Evolutionary conservation across 1,140 invertebrate species (phyloP).

Genomic region (Linepithema humile): DNA sequence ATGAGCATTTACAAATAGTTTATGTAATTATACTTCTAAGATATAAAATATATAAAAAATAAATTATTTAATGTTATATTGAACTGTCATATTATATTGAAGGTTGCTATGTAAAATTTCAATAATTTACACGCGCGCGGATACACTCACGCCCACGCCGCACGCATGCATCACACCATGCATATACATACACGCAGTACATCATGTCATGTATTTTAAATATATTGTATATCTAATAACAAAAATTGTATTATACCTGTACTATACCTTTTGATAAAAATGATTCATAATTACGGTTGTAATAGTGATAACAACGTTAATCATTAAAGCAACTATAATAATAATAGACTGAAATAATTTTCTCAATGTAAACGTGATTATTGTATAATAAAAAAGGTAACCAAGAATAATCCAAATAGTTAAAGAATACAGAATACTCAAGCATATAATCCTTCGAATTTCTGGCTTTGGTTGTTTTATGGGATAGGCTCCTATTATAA

Average conservation of each 20-base stretch:
- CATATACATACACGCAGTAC: no score
- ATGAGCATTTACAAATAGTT: no score
- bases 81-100: no score
- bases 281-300: not conserved
- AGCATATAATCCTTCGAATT: not conserved
- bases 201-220: no score
- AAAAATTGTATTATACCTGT: not conserved
- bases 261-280: not conserved
- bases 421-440: conserved; percentile 6
- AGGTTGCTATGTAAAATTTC: no score
- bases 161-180: no score
- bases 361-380: not conserved
- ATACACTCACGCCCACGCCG: no score
- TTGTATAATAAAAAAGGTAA: not conserved
- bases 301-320: not conserved
- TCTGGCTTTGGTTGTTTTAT: no score
- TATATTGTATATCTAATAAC: not conserved
- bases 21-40: not conserved
- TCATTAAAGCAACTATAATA: not conserved
- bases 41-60: no score
- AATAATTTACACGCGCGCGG: no score
- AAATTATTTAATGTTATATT: no score
- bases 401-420: not conserved
- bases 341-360: not conserved
- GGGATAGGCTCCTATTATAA: no score